A percentile compares a stretch with the other conserved stretches of the same genome.
phyloP scores from a whole-genome alignment of 2,888 invertebrate genomes.

The Drosophila macrothrix region DNA sequence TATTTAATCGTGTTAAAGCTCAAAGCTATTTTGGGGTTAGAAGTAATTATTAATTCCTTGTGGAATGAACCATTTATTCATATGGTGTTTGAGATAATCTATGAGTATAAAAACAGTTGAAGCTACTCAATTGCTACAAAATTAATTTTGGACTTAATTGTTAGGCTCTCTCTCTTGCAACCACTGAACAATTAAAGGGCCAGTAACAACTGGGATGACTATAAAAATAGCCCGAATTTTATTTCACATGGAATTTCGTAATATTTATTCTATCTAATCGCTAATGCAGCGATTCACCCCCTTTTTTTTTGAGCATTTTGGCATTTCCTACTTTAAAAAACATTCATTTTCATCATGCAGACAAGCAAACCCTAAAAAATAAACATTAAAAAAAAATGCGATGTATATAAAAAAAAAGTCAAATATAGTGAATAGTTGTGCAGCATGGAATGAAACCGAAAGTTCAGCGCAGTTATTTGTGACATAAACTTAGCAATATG shows the following conservation, averaged over 20 bases:
- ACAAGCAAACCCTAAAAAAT: conserved; percentile 39
- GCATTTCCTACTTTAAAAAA: conserved; percentile 83
- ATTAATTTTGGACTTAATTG: background rate
- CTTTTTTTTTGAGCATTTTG: conserved; percentile 51
- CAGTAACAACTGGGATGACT: background rate
- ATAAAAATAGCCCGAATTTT: conserved; percentile 20
- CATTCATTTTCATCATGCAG: conserved; percentile 82
- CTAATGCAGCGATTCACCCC: conserved; percentile 42
- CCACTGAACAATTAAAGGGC: background rate
- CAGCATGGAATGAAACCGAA: conserved; percentile 72
- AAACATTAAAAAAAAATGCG: background rate
- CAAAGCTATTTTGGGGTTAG: background rate
- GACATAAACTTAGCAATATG: conserved; percentile 8
- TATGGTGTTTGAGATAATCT: background rate
- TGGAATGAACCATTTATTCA: background rate
- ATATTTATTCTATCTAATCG: conserved; percentile 30
- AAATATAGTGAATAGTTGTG: conserved; percentile 39
- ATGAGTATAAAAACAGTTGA: background rate
- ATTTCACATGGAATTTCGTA: conserved; percentile 41
- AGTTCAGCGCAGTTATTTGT: conserved; percentile 58
- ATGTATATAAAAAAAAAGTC: conserved; percentile 11
- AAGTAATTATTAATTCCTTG: background rate
- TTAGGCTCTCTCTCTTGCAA: background rate
- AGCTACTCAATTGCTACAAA: background rate
- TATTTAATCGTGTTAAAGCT: background rate